Conservation (phyloP, 2,797 vertebrate genomes). For the Myoxocephalus aenaeus region DNA sequence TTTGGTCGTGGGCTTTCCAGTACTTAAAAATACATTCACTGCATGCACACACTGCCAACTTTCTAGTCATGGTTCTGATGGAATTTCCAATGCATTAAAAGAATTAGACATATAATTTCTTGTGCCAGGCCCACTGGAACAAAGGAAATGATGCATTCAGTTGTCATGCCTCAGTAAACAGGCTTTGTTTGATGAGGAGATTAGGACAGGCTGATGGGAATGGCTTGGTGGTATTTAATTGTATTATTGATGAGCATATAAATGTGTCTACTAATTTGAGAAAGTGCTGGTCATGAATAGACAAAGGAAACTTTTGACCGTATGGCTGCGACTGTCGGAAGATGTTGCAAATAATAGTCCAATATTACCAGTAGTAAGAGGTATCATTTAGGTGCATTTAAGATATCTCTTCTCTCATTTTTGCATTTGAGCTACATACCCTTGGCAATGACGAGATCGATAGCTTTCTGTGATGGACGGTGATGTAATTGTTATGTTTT, state of each 20-base stretch:
- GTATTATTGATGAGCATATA: constrained; percentile 12
- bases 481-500: too few species aligned
- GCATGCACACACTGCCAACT: background rate
- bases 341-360: too few species aligned
- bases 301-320: background rate
- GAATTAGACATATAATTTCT: background rate
- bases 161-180: constrained; percentile 7
- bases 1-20: background rate
- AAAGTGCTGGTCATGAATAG: background rate
- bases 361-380: too few species aligned
- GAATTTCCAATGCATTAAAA: constrained; percentile 16
- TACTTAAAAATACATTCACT: background rate
- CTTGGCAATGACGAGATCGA: too few species aligned
- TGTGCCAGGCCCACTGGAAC: constrained; percentile 11
- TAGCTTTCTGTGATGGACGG: too few species aligned
- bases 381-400: too few species aligned
- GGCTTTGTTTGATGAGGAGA: constrained; percentile 20
- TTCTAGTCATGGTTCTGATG: background rate
- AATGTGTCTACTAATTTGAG: background rate
- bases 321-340: too few species aligned
- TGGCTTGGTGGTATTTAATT: background rate
- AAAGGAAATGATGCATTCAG: constrained; percentile 8
- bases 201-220: constrained; percentile 7
- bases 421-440: too few species aligned
- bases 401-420: too few species aligned